These are phyloP conservation scores for Ochropleura plecta DNA, from an alignment of 2,888 invertebrate species.

Conservation along the genomic window DNA sequence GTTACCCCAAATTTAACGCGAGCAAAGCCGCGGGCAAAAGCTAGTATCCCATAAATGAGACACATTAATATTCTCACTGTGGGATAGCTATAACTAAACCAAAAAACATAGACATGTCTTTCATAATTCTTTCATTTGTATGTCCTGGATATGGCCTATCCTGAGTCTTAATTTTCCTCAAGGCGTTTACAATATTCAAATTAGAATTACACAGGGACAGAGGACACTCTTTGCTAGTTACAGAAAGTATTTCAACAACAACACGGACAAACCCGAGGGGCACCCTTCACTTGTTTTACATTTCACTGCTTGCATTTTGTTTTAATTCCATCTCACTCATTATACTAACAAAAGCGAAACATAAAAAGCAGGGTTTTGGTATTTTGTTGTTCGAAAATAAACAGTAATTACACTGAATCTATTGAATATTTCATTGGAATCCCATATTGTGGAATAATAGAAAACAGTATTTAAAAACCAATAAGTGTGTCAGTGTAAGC, in stretches of 20 bases:
- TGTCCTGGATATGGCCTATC: too few species aligned
- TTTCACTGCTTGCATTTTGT: slow-evolving; percentile 44
- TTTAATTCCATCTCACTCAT: slow-evolving; percentile 26
- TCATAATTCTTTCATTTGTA: too few species aligned
- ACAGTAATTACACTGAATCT: neutral
- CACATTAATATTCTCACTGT: too few species aligned
- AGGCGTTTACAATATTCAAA: neutral
- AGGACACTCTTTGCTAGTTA: too few species aligned
- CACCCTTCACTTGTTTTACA: slow-evolving; percentile 34
- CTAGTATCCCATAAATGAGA: too few species aligned
- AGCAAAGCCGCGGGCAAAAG: too few species aligned
- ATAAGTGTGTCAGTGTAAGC: neutral
- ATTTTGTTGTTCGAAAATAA: slow-evolving; percentile 7
- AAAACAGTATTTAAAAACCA: neutral
- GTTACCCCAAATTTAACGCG: too few species aligned
- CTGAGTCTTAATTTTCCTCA: neutral
- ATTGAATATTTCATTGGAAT: slow-evolving; percentile 10
- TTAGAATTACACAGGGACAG: neutral
- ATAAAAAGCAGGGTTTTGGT: slow-evolving; percentile 10
- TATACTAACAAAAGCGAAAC: slow-evolving; percentile 26
- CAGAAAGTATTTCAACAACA: slow-evolving; percentile 12
- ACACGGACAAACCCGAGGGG: slow-evolving; percentile 8
- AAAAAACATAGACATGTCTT: too few species aligned
- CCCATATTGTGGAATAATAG: neutral
- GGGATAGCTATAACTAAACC: too few species aligned